Evolutionary conservation across 2,888 invertebrate genomes (phyloP).

Genomic region (Hydroisotoma schaefferi): DNA sequence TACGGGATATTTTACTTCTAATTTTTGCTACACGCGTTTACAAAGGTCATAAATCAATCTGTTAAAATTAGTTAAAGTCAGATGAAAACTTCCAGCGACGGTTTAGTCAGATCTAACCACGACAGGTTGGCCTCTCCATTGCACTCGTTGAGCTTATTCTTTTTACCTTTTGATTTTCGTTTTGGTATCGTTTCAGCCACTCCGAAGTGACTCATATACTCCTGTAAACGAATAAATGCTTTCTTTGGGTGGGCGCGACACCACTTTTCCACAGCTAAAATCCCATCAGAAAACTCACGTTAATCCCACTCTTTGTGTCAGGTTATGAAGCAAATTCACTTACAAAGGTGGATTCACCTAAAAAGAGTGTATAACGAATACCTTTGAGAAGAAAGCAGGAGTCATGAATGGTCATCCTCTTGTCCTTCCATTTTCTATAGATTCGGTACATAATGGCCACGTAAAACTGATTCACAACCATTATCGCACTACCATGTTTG

Average conservation of each 20-base stretch:
- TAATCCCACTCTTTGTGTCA: too few relatives aligned
- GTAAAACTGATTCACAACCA: constrained; percentile 55
- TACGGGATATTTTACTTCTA: too few relatives aligned
- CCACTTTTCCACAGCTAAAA: constrained; percentile 48
- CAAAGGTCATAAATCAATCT: background rate
- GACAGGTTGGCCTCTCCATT: constrained; percentile 33
- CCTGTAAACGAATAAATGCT: constrained; percentile 39
- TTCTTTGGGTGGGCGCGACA: constrained; percentile 47
- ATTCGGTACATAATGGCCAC: constrained; percentile 53
- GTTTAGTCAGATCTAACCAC: constrained; percentile 47
- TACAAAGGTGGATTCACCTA: too few relatives aligned
- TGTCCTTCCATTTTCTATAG: constrained; percentile 54
- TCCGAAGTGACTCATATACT: constrained; percentile 39
- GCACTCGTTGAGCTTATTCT: constrained; percentile 20
- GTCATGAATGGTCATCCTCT: constrained; percentile 55
- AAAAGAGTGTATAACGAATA: too few relatives aligned
- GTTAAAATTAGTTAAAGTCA: constrained; percentile 15
- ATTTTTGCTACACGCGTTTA: too few relatives aligned
- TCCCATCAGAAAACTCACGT: background rate
- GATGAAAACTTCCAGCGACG: constrained; percentile 48
- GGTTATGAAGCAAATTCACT: too few relatives aligned
- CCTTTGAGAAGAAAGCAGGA: constrained; percentile 56
- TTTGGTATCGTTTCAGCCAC: constrained; percentile 7
- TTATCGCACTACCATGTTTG: constrained; percentile 52
- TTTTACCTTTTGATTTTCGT: constrained; percentile 36